Evolutionary conservation across 1,140 invertebrate genomes (phyloP).

Genomic region (Stenopsyche tienmushanensis): DNA sequence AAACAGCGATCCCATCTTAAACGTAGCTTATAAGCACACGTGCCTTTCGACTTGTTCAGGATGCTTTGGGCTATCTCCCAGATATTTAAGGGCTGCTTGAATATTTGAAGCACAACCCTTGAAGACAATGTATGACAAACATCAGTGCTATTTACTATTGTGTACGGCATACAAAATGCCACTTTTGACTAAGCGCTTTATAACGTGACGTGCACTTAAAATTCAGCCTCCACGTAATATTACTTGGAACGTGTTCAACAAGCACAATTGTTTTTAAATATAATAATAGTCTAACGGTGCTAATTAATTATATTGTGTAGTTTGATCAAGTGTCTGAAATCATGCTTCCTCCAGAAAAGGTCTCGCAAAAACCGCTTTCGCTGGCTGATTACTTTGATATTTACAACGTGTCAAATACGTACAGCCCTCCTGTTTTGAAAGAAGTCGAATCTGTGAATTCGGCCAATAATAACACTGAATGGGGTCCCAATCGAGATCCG

Average conservation of each 20-base stretch:
- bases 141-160: not conserved
- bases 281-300: too few relatives aligned
- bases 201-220: constrained; percentile 10
- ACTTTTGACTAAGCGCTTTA: constrained; percentile 8
- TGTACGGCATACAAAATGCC: not conserved
- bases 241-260: not conserved
- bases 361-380: constrained; percentile 13
- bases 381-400: constrained; percentile 36
- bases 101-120: not conserved
- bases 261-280: not conserved
- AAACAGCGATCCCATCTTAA: too few relatives aligned
- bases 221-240: not conserved
- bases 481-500: constrained; percentile 61
- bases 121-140: constrained; percentile 8
- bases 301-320: too few relatives aligned
- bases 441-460: constrained; percentile 4
- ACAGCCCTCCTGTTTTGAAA: not conserved
- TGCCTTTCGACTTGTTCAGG: not conserved
- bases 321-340: not conserved
- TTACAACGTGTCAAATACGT: constrained; percentile 11
- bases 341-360: not conserved
- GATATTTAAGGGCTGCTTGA: too few relatives aligned
- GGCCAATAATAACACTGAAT: constrained; percentile 32
- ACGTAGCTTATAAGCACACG: not conserved
- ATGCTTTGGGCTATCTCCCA: too few relatives aligned